These are phyloP conservation scores for Drosophila grimshawi DNA, from an alignment of 1,140 invertebrate genomes.

Conservation along the genomic window DNA sequence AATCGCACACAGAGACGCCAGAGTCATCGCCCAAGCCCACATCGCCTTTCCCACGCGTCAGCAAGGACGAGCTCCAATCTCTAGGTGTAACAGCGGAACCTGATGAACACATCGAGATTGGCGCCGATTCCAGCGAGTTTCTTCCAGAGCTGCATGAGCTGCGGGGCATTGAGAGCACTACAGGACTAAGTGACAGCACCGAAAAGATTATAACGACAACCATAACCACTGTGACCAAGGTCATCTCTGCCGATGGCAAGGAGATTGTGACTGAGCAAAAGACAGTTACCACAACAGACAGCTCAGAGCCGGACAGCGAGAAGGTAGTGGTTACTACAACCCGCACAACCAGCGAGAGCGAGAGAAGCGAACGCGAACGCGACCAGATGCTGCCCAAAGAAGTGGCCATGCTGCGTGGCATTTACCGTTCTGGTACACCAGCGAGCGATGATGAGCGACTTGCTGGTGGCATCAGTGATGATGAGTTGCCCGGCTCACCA, in stretches of 20 bases:
- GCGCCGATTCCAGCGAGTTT: constrained; percentile 23
- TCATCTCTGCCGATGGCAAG: constrained; percentile 80
- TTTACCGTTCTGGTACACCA: constrained; percentile 86
- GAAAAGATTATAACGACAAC: constrained; percentile 83
- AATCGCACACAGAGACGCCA: constrained; percentile 78
- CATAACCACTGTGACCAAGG: constrained; percentile 82
- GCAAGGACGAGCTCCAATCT: constrained; percentile 75
- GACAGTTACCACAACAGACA: constrained; percentile 80
- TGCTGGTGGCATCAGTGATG: constrained; percentile 86
- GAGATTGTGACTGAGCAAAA: constrained; percentile 83
- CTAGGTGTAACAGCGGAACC: constrained; percentile 32
- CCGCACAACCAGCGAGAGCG: constrained; percentile 80
- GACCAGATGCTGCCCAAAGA: constrained; percentile 78
- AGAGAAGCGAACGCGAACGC: constrained; percentile 61
- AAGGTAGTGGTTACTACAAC: constrained; percentile 81
- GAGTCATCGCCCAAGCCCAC: constrained; percentile 84
- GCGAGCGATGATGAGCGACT: constrained; percentile 87
- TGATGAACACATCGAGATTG: constrained; percentile 12
- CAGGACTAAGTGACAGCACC: constrained; percentile 75
- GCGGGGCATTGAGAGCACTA: constrained; percentile 75
- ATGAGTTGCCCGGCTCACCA: constrained; percentile 86
- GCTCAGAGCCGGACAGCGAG: constrained; percentile 78
- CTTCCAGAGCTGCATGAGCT: constrained; percentile 75
- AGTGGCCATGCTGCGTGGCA: constrained; percentile 84
- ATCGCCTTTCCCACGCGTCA: constrained; percentile 80